A percentile compares a stretch with the other conserved stretches of the same genome.
Evolutionary conservation across 23 tunicate genomes (phyloP).

Genomic region (Trididemnum clinides): DNA sequence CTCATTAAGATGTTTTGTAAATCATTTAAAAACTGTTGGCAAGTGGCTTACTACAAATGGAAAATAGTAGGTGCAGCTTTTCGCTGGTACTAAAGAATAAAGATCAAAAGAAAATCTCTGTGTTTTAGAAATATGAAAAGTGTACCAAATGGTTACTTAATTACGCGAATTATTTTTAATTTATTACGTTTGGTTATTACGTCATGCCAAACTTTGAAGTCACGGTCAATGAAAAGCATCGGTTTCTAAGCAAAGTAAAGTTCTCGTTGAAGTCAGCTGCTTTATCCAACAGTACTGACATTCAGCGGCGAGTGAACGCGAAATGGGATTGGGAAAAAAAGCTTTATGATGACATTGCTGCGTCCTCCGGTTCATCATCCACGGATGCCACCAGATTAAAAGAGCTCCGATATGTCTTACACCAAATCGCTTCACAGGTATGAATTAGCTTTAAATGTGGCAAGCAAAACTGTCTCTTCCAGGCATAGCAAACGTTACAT

Average conservation of each 20-base stretch:
- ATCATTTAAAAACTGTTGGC: no score
- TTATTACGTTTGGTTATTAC: not conserved
- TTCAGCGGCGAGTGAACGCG: not conserved
- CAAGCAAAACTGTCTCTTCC: no score
- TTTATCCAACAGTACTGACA: not conserved
- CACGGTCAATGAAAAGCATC: not conserved
- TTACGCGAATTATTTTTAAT: not conserved
- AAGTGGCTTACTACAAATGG: no score
- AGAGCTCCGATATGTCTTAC: conserved; percentile 3
- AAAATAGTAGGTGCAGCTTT: no score
- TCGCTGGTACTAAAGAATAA: no score
- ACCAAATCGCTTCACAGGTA: not conserved
- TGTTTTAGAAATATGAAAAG: no score
- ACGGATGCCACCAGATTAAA: not conserved
- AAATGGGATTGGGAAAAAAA: conserved; percentile 21
- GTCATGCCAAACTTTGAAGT: conserved; percentile 35
- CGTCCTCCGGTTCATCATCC: not conserved
- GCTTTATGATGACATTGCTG: not conserved
- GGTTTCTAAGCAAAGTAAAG: conserved; percentile 13
- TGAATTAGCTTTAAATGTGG: no score
- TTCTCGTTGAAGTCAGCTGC: not conserved
- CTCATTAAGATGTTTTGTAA: no score
- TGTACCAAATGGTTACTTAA: not conserved
- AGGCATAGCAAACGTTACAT: not conserved
- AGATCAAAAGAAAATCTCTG: no score